A percentile compares a stretch with the other conserved stretches of the same genome.
Conservation (phyloP, 1,140 invertebrate genomes). For the Cecropterus lyciades region DNA sequence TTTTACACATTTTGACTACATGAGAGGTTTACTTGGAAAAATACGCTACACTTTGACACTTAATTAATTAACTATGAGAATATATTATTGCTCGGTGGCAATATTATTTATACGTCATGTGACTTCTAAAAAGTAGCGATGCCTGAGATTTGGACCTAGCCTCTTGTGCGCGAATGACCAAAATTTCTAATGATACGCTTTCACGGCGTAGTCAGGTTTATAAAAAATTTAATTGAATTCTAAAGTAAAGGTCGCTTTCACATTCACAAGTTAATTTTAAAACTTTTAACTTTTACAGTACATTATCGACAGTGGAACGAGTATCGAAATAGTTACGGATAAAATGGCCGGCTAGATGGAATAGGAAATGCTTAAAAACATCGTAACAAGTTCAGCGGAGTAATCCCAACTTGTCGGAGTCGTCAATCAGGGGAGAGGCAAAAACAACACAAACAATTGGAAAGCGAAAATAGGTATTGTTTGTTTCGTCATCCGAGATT, state of each 20-base stretch:
- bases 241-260: neutral
- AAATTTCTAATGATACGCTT: no score
- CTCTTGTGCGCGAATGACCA: no score
- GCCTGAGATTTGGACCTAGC: no score
- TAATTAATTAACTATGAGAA: no score
- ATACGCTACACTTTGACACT: no score
- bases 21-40: no score
- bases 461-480: conserved; percentile 66
- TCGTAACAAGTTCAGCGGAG: conserved; percentile 53
- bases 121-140: no score
- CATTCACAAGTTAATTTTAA: conserved; percentile 13
- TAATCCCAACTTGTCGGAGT: conserved; percentile 55
- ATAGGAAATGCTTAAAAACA: conserved; percentile 42
- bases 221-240: neutral
- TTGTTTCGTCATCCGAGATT: conserved; percentile 65
- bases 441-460: conserved; percentile 67
- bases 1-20: no score
- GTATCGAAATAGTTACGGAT: conserved; percentile 16
- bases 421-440: conserved; percentile 47
- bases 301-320: neutral
- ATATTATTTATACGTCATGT: no score
- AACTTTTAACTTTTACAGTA: conserved; percentile 9
- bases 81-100: no score
- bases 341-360: neutral
- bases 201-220: no score